Conservation (phyloP, 2,888 invertebrate genomes). For the Synergus laeviventris region DNA sequence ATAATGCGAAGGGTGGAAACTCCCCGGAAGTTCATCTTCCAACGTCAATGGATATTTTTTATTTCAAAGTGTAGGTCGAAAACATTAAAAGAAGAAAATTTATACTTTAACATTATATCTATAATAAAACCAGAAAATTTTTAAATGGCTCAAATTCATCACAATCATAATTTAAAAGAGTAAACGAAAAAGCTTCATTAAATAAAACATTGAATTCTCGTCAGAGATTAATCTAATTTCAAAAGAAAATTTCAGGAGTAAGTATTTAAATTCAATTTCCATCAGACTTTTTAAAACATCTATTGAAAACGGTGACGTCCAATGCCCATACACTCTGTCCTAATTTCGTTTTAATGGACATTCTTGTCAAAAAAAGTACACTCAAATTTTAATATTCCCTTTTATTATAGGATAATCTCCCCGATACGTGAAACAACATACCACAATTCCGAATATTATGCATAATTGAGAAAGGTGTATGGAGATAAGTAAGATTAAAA, state of each 20-base stretch:
- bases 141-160: too few relatives aligned
- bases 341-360: not conserved
- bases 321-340: not conserved
- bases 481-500: not conserved
- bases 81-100: not conserved
- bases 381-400: not conserved
- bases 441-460: not conserved
- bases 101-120: not conserved
- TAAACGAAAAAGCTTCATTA: not conserved
- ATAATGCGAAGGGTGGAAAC: not conserved
- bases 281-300: not conserved
- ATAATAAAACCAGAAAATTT: too few relatives aligned
- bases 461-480: not conserved
- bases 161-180: too few relatives aligned
- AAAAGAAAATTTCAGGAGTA: not conserved
- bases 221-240: not conserved
- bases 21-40: not conserved
- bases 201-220: not conserved
- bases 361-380: not conserved
- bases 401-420: constrained; percentile 4
- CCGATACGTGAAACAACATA: not conserved
- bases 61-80: not conserved
- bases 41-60: not conserved
- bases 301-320: not conserved
- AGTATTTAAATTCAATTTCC: not conserved